phyloP scores from a whole-genome alignment of 1,140 invertebrate genomes.

The Drosophila rufa region DNA sequence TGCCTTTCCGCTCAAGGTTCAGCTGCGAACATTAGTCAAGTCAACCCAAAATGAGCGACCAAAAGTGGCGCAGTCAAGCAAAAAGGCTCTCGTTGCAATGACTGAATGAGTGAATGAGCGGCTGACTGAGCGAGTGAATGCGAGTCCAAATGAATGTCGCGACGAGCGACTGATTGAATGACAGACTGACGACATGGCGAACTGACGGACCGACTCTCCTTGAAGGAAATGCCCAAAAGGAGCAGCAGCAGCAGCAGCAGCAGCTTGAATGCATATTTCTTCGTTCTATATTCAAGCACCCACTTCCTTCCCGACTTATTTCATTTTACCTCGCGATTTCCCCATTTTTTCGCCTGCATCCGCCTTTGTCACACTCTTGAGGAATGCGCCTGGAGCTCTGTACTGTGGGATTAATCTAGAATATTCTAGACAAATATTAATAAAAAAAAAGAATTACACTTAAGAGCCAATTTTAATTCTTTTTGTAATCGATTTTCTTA shows the following conservation, averaged over 20 bases:
- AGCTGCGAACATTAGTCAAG: slow-evolving; percentile 74
- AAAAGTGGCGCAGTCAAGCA: slow-evolving; percentile 68
- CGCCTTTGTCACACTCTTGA: slow-evolving; percentile 24
- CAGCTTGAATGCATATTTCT: slow-evolving; percentile 44
- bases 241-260: background rate
- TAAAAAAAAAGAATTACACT: background rate
- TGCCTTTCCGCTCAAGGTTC: slow-evolving; percentile 32
- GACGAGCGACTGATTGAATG: slow-evolving; percentile 24
- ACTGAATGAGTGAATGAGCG: slow-evolving; percentile 52
- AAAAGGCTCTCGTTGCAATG: slow-evolving; percentile 67
- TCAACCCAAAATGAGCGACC: slow-evolving; percentile 75
- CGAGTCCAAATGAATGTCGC: slow-evolving; percentile 30
- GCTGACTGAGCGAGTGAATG: slow-evolving; percentile 46
- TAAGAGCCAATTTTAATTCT: too few relatives aligned
- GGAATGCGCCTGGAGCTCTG: slow-evolving; percentile 8
- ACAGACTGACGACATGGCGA: slow-evolving; percentile 8
- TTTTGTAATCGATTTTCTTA: too few relatives aligned
- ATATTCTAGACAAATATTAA: background rate
- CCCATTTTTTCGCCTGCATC: slow-evolving; percentile 7
- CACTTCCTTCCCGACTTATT: slow-evolving; percentile 24
- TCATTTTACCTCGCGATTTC: slow-evolving; percentile 38
- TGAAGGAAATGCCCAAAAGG: slow-evolving; percentile 20
- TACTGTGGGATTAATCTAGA: slow-evolving; percentile 6
- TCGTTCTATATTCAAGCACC: slow-evolving; percentile 24
- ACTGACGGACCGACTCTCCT: slow-evolving; percentile 11